Base-by-base conservation (phyloP, 2,888 invertebrate species). In the Bhutanitis thaidina region DNA sequence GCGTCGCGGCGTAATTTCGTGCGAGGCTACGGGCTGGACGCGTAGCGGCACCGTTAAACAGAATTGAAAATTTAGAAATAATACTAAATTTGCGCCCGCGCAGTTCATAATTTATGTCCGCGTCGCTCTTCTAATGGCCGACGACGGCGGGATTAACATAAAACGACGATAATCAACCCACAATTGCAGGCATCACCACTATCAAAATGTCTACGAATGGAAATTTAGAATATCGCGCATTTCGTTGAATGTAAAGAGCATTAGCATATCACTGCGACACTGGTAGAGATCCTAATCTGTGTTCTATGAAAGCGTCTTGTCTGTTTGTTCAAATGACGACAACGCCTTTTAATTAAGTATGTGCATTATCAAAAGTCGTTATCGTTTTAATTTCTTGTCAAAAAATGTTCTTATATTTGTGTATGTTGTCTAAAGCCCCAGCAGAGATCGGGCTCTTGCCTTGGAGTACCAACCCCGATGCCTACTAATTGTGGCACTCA, bases 111-210 rank as follows among this genome's bases (percentile, higher is more conserved):
- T 68, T 69, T 68, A 75, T 64, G 59, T 58, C 55, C 58, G 47
- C 58, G 60, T 55, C 56, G 52, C 51, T 51, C 57, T 50, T 62
- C 64, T 72, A 64, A 68, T 71, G 65, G 66, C 54, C 65, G 58
- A 54, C 65, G 77, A 76, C 71, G 75, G 67, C 68, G 58, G 56
- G 56, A 85, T 86, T 85, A 72, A 69, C 85, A 86, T 86, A 85
- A 83, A 81, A 81, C 69, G 65, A 73, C 74, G 64, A 85, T 84
- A 80, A 83, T 74, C 69, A 60, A 56, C 66, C 64, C 64, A 80
- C 85, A 84, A 83, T 84, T 83, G 80, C 77, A 65, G 68, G 64
- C 67, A 67, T 66, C 64, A 69, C 69, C 69, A 71, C 72, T 68
- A 50, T 54, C 69, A 61, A 67, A 69, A 61, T 65, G 68, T 66